A percentile compares a stretch with the other conserved stretches of the same genome.
Evolutionary conservation across 1,140 invertebrate genomes (phyloP).

Genomic region (Homalodisca vitripennis): DNA sequence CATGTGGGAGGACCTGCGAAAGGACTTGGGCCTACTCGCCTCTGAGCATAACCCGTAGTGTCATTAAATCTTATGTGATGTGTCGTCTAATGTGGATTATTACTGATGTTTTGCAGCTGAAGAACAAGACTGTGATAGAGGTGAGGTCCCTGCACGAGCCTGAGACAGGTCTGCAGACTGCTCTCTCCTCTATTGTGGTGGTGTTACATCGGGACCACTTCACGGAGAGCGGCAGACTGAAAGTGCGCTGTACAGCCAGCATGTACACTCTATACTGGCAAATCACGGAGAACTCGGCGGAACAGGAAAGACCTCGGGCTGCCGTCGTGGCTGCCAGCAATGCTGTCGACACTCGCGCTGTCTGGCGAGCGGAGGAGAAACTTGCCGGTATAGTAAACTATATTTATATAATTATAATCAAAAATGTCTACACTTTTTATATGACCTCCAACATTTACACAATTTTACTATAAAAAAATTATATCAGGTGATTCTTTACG

Average conservation of each 20-base stretch:
- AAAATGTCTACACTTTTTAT: too few species aligned
- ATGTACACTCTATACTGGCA: constrained; percentile 42
- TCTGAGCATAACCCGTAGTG: too few species aligned
- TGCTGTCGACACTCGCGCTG: constrained; percentile 11
- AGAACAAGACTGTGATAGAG: not conserved
- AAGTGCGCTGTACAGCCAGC: constrained; percentile 43
- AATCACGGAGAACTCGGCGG: constrained; percentile 40
- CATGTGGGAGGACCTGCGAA: too few species aligned
- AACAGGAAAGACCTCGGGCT: constrained; percentile 39
- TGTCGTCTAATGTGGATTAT: too few species aligned
- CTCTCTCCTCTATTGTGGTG: constrained; percentile 31
- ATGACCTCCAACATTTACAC: too few species aligned
- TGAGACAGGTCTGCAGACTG: constrained; percentile 33
- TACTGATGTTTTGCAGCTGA: too few species aligned
- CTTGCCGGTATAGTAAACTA: too few species aligned
- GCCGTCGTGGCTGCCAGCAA: constrained; percentile 36
- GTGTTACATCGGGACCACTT: constrained; percentile 35
- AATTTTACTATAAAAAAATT: too few species aligned
- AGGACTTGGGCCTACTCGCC: too few species aligned
- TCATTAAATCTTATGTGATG: too few species aligned
- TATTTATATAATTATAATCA: too few species aligned
- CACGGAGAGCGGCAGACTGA: constrained; percentile 33
- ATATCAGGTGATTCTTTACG: too few species aligned
- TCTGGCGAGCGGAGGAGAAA: constrained; percentile 8
- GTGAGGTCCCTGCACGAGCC: constrained; percentile 30